Percentiles rank a stretch among this genome's conserved stretches.
Conservation (phyloP, 2,113 vertebrate species). For the Microcebus griseorufus region DNA sequence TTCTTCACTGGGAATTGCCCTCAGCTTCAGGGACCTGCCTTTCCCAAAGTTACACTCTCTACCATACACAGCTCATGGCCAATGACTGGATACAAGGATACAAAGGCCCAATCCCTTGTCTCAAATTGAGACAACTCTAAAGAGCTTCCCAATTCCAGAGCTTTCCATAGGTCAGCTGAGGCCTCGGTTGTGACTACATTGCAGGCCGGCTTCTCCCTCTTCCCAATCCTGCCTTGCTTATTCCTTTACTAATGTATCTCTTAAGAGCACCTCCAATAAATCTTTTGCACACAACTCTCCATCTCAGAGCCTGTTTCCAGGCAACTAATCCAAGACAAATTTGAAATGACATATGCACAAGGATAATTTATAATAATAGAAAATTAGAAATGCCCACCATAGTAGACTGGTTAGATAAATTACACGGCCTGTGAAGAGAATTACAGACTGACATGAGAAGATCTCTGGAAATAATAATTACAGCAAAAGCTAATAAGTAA, state of each 20-base stretch:
- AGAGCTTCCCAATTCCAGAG: neutral
- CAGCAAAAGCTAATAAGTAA: neutral
- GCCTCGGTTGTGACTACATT: neutral
- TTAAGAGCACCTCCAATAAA: neutral
- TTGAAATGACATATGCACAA: neutral
- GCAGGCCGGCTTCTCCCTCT: neutral
- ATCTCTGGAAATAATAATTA: neutral
- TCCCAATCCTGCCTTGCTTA: neutral
- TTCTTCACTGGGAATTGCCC: too few species aligned
- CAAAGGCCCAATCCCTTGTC: neutral
- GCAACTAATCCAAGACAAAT: neutral
- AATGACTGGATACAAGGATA: neutral
- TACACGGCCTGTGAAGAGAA: neutral
- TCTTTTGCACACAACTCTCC: neutral
- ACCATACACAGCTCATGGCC: neutral
- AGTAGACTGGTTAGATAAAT: neutral
- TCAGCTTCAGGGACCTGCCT: neutral
- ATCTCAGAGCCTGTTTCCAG: neutral
- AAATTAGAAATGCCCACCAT: neutral
- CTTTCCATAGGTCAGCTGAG: neutral
- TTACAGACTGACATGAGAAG: neutral
- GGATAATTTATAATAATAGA: neutral
- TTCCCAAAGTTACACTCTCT: too few species aligned
- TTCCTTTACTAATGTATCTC: neutral
- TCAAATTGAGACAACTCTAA: neutral